phyloP scores from a whole-genome alignment of 2,888 invertebrate species.

The Serripes groenlandicus region DNA sequence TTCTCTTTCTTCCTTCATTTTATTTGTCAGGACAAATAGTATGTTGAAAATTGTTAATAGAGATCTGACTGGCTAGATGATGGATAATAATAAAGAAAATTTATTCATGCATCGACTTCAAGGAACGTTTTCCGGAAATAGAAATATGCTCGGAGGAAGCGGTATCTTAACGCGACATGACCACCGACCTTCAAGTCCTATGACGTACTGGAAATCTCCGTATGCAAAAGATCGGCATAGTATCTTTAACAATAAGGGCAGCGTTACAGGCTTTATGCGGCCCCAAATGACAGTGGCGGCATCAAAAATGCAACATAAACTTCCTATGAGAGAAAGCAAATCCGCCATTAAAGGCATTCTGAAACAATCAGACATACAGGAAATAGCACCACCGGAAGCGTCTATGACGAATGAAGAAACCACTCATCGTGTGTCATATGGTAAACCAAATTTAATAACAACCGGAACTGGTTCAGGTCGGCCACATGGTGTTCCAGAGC shows the following conservation, averaged over 20 bases:
- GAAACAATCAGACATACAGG: constrained; percentile 19
- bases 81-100: background rate
- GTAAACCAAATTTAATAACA: constrained; percentile 42
- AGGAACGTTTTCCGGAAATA: background rate
- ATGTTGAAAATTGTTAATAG: background rate
- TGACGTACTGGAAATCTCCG: constrained; percentile 47
- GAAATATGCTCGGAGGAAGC: background rate
- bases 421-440: background rate
- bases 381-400: background rate
- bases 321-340: background rate
- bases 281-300: constrained; percentile 3
- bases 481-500: constrained; percentile 35
- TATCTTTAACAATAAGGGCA: background rate
- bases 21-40: background rate
- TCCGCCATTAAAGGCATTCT: constrained; percentile 37
- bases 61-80: background rate
- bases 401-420: background rate
- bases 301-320: background rate
- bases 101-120: background rate
- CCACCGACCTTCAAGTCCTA: constrained; percentile 12
- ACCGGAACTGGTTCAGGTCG: constrained; percentile 50
- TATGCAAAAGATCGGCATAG: constrained; percentile 30
- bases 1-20: background rate
- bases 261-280: background rate
- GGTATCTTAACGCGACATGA: background rate